Evolutionary conservation across 2,888 invertebrate species (phyloP).

Genomic region (Napeogenes sylphis): DNA sequence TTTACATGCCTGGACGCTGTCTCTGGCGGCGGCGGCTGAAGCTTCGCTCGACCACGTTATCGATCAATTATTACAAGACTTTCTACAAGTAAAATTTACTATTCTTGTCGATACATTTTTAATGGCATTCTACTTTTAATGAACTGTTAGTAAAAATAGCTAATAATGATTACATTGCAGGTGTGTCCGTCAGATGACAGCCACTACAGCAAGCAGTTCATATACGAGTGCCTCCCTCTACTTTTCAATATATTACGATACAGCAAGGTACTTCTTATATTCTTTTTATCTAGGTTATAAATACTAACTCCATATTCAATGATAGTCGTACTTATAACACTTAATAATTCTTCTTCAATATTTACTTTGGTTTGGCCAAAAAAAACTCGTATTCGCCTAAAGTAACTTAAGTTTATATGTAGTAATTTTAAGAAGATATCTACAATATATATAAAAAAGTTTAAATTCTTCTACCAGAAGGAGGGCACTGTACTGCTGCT

Average conservation of each 20-base stretch:
- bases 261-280: conserved; percentile 82
- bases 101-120: not conserved
- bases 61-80: conserved; percentile 92
- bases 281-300: not conserved
- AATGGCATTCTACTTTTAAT: not conserved
- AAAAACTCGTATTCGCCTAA: too few species aligned
- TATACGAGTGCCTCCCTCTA: conserved; percentile 92
- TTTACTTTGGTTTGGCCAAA: too few species aligned
- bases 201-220: conserved; percentile 89
- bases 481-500: conserved; percentile 91
- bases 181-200: conserved; percentile 90
- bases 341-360: too few species aligned
- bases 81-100: conserved; percentile 79
- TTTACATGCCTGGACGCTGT: conserved; percentile 94
- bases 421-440: too few species aligned
- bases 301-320: not conserved
- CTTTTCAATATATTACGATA: conserved; percentile 93
- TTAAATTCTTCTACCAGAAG: conserved; percentile 73
- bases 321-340: too few species aligned
- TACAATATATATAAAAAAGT: too few species aligned
- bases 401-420: too few species aligned
- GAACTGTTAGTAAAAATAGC: not conserved
- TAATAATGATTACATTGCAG: conserved; percentile 39
- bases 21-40: conserved; percentile 91
- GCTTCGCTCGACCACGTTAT: conserved; percentile 89